These are phyloP conservation scores for Cephus runcator DNA, from an alignment of 2,888 invertebrate species.

Conservation along the genomic window DNA sequence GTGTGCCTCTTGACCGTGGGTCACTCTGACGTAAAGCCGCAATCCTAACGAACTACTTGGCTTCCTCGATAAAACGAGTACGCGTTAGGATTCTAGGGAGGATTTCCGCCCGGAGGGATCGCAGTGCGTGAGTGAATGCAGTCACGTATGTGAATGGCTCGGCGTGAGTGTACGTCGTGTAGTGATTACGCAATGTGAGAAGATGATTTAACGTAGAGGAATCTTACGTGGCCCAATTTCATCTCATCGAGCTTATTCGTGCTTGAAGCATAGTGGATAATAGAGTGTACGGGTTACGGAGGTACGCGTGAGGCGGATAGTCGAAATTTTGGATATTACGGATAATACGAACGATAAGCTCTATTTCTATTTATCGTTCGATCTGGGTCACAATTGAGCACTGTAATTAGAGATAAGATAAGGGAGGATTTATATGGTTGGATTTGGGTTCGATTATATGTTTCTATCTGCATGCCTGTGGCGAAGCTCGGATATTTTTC, in stretches of 20 bases:
- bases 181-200: not conserved
- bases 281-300: not conserved
- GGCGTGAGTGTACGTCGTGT: not conserved
- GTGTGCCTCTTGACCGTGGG: constrained; percentile 1
- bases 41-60: not conserved
- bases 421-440: not conserved
- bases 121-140: not conserved
- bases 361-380: not conserved
- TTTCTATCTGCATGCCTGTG: not conserved
- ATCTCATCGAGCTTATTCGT: not conserved
- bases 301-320: not conserved
- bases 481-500: not conserved
- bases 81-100: not conserved
- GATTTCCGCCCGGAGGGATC: not conserved
- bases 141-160: not conserved
- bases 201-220: not conserved
- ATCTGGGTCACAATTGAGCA: not conserved
- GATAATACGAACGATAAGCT: not conserved
- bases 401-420: not conserved
- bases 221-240: not conserved
- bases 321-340: not conserved
- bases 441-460: not conserved
- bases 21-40: not conserved
- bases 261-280: not conserved
- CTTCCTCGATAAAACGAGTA: not conserved